A percentile compares a stretch with the other conserved stretches of the same genome.
phyloP scores from a whole-genome alignment of 2,113 vertebrate species.

The Grallaria varia region DNA sequence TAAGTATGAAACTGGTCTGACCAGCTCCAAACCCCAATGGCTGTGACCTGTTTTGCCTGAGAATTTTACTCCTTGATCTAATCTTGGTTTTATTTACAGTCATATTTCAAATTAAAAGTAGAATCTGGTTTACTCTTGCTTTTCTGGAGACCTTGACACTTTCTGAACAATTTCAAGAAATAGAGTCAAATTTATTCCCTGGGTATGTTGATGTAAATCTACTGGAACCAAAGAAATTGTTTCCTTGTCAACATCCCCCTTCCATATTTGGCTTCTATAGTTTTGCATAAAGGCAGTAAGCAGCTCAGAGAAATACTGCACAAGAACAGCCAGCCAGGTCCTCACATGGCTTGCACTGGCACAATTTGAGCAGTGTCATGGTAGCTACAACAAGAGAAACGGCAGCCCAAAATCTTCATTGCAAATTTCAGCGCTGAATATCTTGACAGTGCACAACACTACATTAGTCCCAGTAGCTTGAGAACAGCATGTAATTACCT shows the following conservation, averaged over 20 bases:
- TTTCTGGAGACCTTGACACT: neutral
- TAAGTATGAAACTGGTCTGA: slow-evolving; percentile 36
- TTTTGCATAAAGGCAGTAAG: neutral
- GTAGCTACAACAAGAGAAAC: neutral
- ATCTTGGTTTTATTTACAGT: slow-evolving; percentile 46
- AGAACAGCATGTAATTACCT: neutral
- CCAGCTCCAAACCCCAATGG: slow-evolving; percentile 8
- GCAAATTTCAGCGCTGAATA: neutral
- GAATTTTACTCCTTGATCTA: slow-evolving; percentile 37
- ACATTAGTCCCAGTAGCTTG: neutral
- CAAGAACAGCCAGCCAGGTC: neutral
- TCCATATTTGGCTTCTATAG: neutral
- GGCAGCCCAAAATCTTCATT: neutral
- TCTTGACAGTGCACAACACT: neutral
- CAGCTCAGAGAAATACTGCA: neutral
- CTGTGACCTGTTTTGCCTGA: neutral
- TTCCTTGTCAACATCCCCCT: neutral
- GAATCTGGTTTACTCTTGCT: neutral
- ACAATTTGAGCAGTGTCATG: neutral
- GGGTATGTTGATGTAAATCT: neutral
- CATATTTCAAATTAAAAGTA: slow-evolving; percentile 14
- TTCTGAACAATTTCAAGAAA: neutral
- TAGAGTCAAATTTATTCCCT: neutral
- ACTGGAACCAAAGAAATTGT: neutral
- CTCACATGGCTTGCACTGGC: neutral